These are phyloP conservation scores for Luehdorfia chinensis DNA, from an alignment of 1,140 invertebrate genomes.

Conservation along the genomic window DNA sequence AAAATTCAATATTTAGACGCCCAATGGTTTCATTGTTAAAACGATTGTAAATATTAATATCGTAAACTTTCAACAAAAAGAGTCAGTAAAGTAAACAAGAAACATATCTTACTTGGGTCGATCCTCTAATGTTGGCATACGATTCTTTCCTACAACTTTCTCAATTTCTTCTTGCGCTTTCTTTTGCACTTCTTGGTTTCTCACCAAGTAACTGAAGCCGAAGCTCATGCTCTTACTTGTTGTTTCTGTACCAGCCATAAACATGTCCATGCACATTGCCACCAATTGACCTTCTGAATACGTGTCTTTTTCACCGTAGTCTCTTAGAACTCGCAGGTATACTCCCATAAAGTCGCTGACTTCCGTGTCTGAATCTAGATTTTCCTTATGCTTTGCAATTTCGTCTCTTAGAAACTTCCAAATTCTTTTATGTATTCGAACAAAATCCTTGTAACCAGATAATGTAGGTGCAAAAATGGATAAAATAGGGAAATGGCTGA, in stretches of 20 bases:
- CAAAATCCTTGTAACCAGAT: slow-evolving; percentile 86
- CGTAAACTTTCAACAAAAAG: too few species aligned
- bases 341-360: slow-evolving; percentile 91
- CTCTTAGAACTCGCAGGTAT: slow-evolving; percentile 84
- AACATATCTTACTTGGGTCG: slow-evolving; percentile 79
- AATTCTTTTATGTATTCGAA: slow-evolving; percentile 82
- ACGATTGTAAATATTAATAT: too few species aligned
- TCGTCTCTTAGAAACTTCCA: slow-evolving; percentile 86
- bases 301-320: slow-evolving; percentile 70
- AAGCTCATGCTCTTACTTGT: slow-evolving; percentile 88
- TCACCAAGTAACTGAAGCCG: slow-evolving; percentile 86
- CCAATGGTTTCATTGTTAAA: too few species aligned
- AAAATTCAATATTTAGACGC: too few species aligned
- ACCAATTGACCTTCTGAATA: slow-evolving; percentile 84
- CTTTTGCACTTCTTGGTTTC: slow-evolving; percentile 87
- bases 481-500: slow-evolving; percentile 88
- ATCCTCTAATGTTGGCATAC: slow-evolving; percentile 83
- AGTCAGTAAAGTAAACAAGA: too few species aligned
- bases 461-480: slow-evolving; percentile 84
- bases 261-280: slow-evolving; percentile 88
- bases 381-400: slow-evolving; percentile 84
- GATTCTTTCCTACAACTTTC: slow-evolving; percentile 81
- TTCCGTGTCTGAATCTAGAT: slow-evolving; percentile 78
- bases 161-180: slow-evolving; percentile 91
- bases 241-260: slow-evolving; percentile 90